phyloP scores from a whole-genome alignment of 2,888 invertebrate species.

The Torymus aiolomorphi region DNA sequence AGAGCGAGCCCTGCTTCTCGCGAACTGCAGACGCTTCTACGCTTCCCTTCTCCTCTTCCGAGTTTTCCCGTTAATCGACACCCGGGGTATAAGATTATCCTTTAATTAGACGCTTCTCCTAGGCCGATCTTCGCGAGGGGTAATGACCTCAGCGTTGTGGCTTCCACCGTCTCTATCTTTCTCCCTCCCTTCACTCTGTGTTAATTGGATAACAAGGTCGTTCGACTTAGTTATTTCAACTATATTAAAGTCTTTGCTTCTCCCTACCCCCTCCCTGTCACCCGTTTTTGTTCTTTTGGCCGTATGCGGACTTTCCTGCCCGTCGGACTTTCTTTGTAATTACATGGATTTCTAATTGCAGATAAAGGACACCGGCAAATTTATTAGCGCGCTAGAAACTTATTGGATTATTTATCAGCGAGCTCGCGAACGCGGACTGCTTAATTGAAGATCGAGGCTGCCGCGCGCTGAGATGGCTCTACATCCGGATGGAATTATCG shows the following conservation, averaged over 20 bases:
- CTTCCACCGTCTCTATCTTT: conserved; percentile 11
- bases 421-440: neutral
- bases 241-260: conserved; percentile 54
- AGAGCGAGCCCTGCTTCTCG: neutral
- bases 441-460: conserved; percentile 50
- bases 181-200: conserved; percentile 32
- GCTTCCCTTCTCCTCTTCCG: conserved; percentile 4
- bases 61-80: conserved; percentile 60
- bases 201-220: conserved; percentile 64
- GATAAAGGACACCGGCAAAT: conserved; percentile 36
- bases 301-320: neutral
- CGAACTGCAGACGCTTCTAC: neutral
- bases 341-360: conserved; percentile 48
- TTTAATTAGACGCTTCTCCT: conserved; percentile 61
- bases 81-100: conserved; percentile 60
- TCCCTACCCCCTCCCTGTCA: conserved; percentile 29
- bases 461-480: neutral
- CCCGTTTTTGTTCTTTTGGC: neutral
- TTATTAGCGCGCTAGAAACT: conserved; percentile 47
- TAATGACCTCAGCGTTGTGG: conserved; percentile 54
- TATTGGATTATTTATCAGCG: conserved; percentile 38
- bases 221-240: conserved; percentile 56
- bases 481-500: neutral
- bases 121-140: conserved; percentile 35
- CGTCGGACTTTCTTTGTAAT: conserved; percentile 39